Base-by-base conservation (phyloP, 2,888 invertebrate genomes). In the Pseudanteris insignis region DNA sequence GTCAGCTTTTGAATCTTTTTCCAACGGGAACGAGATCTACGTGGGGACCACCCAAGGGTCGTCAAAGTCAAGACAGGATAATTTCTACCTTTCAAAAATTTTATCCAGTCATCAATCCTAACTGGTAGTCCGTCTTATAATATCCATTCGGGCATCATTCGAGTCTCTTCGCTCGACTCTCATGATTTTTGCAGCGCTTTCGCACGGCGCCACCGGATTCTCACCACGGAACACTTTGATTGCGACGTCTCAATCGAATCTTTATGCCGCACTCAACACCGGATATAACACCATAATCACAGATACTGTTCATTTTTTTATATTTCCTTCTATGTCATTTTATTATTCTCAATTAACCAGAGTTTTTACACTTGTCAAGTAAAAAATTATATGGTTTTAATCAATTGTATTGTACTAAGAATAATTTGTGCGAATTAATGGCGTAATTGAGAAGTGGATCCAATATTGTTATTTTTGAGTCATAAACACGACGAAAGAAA, bases 51-150 rank as follows among this genome's bases (percentile, higher is more conserved):
- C 78, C 78, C 76, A 75, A 54, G 69, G 69, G 68, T 68, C 69
- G 64, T 75, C 67, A 70, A 67, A 67, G 62, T 64, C 67, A 69
- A 53, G 76, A 73, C 76, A 73, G 67, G 74, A 76, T 75, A 76
- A 75, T 77, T 77, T 59, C 61, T 69, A 72, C 64, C 76, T 74
- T 76, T 77, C 70, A 68, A 73, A 75, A 78, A 77, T 73, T 70
- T 72, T 68, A 73, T 73, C 68, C 63, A 76, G 79, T 79, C 79
- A 79, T 79, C 75, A 76, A 71, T 75, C 70, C 75, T 79, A 79
- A 79, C 79, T 79, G 77, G 76, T 77, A 74, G 76, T 77, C 78
- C 77, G 78, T 74, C 76, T 76, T 75, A 76, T 77, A 78, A 78
- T 77, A 75, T 70, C 67, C 64, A 55, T 67, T 68, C 64, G 67